phyloP scores from a whole-genome alignment of 2,797 vertebrate genomes.

The Mionectes olivaceus region DNA sequence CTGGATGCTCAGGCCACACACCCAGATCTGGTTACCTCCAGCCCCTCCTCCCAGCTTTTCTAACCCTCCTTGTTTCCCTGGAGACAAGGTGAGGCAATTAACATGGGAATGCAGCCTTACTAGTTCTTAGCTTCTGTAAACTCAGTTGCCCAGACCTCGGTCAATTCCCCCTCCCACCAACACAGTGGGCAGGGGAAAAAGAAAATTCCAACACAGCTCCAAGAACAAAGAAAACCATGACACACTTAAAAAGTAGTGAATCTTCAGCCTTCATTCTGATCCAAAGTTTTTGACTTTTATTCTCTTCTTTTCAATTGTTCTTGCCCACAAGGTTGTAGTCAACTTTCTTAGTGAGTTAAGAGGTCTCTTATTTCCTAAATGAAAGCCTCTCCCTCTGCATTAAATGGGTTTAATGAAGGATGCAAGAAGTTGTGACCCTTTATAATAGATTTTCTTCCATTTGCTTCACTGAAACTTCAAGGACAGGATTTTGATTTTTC shows the following conservation, averaged over 20 bases:
- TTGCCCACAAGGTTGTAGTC: not conserved
- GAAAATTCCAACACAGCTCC: no score
- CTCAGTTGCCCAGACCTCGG: no score
- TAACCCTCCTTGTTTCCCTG: no score
- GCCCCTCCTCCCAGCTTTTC: no score
- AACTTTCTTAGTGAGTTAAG: not conserved
- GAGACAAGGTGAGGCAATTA: no score
- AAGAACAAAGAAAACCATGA: no score
- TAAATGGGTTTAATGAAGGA: not conserved
- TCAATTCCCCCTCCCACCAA: no score
- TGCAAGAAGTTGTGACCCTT: not conserved
- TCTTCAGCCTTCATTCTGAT: not conserved
- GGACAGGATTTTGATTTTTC: not conserved
- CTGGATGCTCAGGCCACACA: no score
- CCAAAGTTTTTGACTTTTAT: not conserved
- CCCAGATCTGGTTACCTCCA: no score
- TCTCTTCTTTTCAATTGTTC: not conserved
- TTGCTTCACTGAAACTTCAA: not conserved
- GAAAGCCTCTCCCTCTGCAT: not conserved
- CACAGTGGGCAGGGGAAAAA: no score
- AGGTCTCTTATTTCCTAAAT: not conserved
- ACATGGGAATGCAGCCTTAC: no score
- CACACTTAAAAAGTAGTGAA: not conserved
- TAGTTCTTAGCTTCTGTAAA: no score
- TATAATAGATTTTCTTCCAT: not conserved